These are phyloP conservation scores for Empidonax traillii DNA, from an alignment of 2,113 vertebrate species.

Conservation along the genomic window DNA sequence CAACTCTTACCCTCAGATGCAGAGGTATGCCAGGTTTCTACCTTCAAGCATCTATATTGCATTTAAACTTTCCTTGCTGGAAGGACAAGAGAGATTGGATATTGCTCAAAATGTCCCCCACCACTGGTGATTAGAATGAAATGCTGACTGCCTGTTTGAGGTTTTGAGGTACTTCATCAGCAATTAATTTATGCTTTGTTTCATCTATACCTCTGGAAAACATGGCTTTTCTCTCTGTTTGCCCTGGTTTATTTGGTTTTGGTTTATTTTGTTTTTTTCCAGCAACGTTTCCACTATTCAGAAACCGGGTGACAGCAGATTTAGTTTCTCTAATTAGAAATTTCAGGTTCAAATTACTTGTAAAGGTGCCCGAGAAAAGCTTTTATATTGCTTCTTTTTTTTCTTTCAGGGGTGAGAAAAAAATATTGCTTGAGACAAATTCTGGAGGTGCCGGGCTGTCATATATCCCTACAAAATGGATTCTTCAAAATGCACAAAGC, in stretches of 20 bases:
- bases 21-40: not conserved
- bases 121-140: not conserved
- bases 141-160: not conserved
- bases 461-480: not conserved
- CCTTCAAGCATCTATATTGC: not conserved
- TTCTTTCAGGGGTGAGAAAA: not conserved
- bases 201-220: not conserved
- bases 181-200: not conserved
- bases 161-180: not conserved
- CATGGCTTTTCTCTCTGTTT: not conserved
- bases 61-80: not conserved
- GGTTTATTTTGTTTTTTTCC: not conserved
- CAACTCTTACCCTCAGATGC: not conserved
- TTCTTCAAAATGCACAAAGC: not conserved
- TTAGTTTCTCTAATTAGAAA: not conserved
- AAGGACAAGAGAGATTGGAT: not conserved
- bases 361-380: not conserved
- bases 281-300: not conserved
- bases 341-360: not conserved
- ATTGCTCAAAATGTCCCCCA: not conserved
- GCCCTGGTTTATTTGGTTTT: not conserved
- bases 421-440: not conserved
- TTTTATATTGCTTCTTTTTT: not conserved
- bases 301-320: not conserved
- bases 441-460: not conserved